Percentiles rank a stretch among this genome's conserved stretches.
Evolutionary conservation across 1,140 invertebrate genomes (phyloP).

Genomic region (Euwallacea fornicatus): DNA sequence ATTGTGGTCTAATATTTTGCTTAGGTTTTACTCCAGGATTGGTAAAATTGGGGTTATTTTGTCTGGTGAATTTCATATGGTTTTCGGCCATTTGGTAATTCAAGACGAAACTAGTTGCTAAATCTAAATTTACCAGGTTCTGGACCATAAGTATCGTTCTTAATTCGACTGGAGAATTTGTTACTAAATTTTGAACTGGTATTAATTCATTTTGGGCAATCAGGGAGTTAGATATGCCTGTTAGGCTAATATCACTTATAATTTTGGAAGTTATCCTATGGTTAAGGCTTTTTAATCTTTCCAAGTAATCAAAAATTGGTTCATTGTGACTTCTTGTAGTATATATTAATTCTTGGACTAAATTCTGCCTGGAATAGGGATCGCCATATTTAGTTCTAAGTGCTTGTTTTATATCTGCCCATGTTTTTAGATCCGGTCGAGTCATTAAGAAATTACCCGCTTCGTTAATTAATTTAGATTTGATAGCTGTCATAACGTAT

Average conservation of each 20-base stretch:
- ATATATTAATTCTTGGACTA: slow-evolving; percentile 25
- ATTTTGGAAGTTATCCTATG: slow-evolving; percentile 21
- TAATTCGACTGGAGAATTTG: slow-evolving; percentile 5
- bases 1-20: too few species aligned
- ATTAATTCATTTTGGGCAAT: slow-evolving; percentile 13
- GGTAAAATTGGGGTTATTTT: too few species aligned
- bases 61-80: too few species aligned
- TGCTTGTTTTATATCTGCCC: slow-evolving; percentile 10
- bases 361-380: neutral
- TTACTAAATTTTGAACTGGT: slow-evolving; percentile 6
- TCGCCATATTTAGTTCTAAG: slow-evolving; percentile 31
- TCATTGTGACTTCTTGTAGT: slow-evolving; percentile 17
- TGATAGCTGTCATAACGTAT: slow-evolving; percentile 7
- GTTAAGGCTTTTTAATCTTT: slow-evolving; percentile 15
- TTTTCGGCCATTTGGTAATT: too few species aligned
- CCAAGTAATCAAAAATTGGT: slow-evolving; percentile 4
- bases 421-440: slow-evolving; percentile 14
- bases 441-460: slow-evolving; percentile 12
- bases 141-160: slow-evolving; percentile 15
- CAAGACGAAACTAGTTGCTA: neutral
- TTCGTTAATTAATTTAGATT: slow-evolving; percentile 17
- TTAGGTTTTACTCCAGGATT: too few species aligned
- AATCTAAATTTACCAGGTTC: slow-evolving; percentile 3
- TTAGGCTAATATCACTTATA: neutral
- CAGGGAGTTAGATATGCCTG: slow-evolving; percentile 1